phyloP scores from a whole-genome alignment of 2,797 vertebrate species.

The Tokudaia tokunoshimensis region DNA sequence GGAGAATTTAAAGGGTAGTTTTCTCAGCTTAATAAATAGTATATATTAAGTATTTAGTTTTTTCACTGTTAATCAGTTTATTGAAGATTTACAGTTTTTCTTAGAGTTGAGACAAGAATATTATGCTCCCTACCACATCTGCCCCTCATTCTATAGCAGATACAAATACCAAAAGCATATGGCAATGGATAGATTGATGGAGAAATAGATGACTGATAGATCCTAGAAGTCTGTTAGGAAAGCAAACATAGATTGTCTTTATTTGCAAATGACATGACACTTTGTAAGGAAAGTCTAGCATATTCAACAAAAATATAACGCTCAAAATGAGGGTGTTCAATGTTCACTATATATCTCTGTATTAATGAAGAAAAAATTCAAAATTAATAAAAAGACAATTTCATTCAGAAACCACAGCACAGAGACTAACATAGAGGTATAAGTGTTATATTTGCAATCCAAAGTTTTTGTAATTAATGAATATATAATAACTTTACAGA shows the following conservation, averaged over 20 bases:
- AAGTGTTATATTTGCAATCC: background rate
- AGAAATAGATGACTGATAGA: background rate
- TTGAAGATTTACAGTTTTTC: background rate
- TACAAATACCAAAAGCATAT: background rate
- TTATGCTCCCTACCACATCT: background rate
- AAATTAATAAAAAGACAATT: conserved; percentile 11
- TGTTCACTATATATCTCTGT: background rate
- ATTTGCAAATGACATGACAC: background rate
- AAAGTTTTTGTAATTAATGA: background rate
- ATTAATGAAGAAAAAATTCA: background rate
- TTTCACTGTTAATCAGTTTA: background rate
- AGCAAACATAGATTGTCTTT: background rate
- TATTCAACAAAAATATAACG: background rate
- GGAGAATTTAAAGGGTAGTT: background rate
- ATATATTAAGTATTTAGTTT: background rate
- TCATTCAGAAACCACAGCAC: background rate
- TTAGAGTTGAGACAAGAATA: background rate
- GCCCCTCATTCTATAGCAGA: background rate
- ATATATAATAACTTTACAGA: background rate
- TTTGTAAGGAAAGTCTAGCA: background rate
- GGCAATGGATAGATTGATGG: background rate
- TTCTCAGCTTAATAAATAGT: background rate
- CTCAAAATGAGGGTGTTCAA: background rate
- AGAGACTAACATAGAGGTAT: background rate
- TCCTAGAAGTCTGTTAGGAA: background rate